Conservation (phyloP, 2,113 vertebrate species). For the Poicephalus meyeri region DNA sequence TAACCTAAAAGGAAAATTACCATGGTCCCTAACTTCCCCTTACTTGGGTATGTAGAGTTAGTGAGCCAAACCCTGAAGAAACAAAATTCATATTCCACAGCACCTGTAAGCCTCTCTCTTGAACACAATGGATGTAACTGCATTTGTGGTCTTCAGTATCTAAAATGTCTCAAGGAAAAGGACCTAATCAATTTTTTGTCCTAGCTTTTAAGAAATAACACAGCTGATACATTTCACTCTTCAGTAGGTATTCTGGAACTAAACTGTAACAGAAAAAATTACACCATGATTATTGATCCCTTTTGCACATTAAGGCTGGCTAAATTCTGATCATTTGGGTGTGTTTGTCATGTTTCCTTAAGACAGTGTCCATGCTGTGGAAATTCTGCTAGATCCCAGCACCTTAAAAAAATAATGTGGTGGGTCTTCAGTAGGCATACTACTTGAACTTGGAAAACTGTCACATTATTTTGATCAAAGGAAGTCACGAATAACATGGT, state of each 20-base stretch:
- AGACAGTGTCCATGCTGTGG: constrained; percentile 13
- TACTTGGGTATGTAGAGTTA: neutral
- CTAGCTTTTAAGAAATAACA: neutral
- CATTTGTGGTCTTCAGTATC: neutral
- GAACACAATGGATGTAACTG: neutral
- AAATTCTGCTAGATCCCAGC: neutral
- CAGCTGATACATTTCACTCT: neutral
- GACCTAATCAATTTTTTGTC: neutral
- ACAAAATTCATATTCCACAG: neutral
- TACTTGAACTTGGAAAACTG: constrained; percentile 1
- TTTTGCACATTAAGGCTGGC: constrained; percentile 66
- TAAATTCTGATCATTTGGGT: constrained; percentile 39
- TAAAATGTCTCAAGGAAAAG: neutral
- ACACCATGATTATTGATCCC: neutral
- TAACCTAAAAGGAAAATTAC: neutral
- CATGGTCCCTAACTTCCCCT: neutral
- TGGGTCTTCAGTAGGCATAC: neutral
- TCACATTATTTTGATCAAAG: constrained; percentile 16
- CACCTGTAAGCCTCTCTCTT: neutral
- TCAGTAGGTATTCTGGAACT: neutral
- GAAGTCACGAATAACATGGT: neutral
- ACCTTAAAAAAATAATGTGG: constrained; percentile 43
- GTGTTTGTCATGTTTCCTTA: neutral
- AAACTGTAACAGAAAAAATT: neutral
- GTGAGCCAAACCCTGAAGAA: neutral